Percentiles rank a stretch among this genome's conserved stretches.
These are phyloP conservation scores for Rhadina sibilatrix DNA, from an alignment of 2,113 vertebrate species.

Conservation along the genomic window DNA sequence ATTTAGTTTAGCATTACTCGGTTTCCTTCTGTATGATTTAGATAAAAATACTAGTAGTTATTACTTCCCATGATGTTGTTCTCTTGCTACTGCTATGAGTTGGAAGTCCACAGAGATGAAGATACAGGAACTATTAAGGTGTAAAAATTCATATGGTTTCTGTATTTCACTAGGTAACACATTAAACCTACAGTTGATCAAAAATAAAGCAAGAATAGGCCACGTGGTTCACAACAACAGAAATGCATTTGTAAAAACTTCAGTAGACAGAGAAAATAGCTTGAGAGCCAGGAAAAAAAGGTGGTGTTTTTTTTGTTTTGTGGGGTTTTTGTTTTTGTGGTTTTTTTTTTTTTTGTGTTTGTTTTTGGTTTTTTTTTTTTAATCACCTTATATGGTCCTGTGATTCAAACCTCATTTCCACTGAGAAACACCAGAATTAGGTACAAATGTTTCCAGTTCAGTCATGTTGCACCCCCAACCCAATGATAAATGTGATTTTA, in stretches of 20 bases:
- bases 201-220: neutral
- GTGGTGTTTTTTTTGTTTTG: neutral
- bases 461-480: neutral
- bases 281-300: neutral
- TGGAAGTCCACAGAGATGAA: neutral
- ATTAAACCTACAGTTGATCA: neutral
- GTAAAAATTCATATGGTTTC: neutral
- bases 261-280: neutral
- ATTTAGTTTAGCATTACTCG: neutral
- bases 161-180: neutral
- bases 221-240: neutral
- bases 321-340: too few relatives aligned
- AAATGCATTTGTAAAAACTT: neutral
- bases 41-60: neutral
- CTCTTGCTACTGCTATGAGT: neutral
- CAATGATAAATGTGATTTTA: conserved; percentile 5
- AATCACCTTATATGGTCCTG: neutral
- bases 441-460: conserved; percentile 2
- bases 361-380: neutral
- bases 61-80: neutral
- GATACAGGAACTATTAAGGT: neutral
- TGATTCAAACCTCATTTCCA: conserved; percentile 18
- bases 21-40: neutral
- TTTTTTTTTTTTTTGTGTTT: neutral
- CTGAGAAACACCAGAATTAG: conserved; percentile 32